phyloP scores from a whole-genome alignment of 2,113 vertebrate genomes.

The Nibea coibor region DNA sequence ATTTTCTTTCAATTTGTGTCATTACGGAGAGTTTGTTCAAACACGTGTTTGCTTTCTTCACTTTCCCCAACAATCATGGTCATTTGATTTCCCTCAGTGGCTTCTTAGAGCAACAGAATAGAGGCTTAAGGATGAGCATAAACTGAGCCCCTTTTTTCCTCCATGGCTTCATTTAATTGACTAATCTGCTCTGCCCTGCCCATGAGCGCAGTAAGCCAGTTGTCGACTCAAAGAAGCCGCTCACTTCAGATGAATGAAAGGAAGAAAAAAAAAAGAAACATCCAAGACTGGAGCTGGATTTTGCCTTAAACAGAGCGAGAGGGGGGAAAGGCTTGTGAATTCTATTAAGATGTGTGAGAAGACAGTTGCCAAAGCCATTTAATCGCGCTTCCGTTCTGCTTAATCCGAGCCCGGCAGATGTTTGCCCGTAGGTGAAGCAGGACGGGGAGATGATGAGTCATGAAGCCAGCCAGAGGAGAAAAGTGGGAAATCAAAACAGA shows the following conservation, averaged over 20 bases:
- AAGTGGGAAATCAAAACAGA: constrained; percentile 21
- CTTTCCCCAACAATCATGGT: constrained; percentile 53
- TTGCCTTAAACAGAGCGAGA: constrained; percentile 54
- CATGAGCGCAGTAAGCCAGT: constrained; percentile 75
- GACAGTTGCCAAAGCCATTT: constrained; percentile 79
- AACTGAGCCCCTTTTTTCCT: constrained; percentile 62
- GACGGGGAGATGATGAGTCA: constrained; percentile 73
- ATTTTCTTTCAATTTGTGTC: constrained; percentile 46
- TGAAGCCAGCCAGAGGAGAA: constrained; percentile 41
- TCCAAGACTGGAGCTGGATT: constrained; percentile 47
- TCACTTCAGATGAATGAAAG: constrained; percentile 72
- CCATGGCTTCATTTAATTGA: constrained; percentile 76
- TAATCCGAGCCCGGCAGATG: constrained; percentile 77
- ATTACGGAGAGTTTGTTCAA: constrained; percentile 44
- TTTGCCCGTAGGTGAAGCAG: constrained; percentile 71
- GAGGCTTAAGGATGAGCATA: constrained; percentile 69
- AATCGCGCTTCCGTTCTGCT: constrained; percentile 73
- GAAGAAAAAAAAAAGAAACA: constrained; percentile 2
- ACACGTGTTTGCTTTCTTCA: constrained; percentile 54
- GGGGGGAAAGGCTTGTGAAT: constrained; percentile 61
- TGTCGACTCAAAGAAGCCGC: constrained; percentile 66
- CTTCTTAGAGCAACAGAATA: constrained; percentile 60
- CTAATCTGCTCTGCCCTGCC: constrained; percentile 74
- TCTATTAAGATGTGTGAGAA: constrained; percentile 79
- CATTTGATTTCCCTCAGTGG: constrained; percentile 63